A percentile compares a stretch with the other conserved stretches of the same genome.
phyloP scores from a whole-genome alignment of 2,797 vertebrate species.

The Chiloscyllium punctatum region DNA sequence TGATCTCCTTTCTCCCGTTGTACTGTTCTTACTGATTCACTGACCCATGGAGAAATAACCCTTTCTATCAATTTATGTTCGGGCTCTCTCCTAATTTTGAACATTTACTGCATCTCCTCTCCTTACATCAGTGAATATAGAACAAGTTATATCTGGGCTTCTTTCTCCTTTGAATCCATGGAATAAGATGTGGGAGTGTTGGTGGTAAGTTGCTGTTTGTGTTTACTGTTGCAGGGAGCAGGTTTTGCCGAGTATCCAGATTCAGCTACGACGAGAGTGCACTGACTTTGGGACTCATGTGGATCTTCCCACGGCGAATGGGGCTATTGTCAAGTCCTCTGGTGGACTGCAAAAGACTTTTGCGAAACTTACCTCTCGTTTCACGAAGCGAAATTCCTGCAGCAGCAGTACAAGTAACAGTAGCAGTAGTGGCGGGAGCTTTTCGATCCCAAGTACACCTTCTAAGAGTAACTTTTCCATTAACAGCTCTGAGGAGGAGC shows the following conservation, averaged over 20 bases:
- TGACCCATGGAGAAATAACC: background rate
- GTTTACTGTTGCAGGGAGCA: conserved; percentile 70
- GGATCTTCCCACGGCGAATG: conserved; percentile 75
- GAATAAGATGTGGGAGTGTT: background rate
- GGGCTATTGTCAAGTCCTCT: conserved; percentile 69
- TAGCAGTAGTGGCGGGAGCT: conserved; percentile 66
- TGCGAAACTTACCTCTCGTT: conserved; percentile 93
- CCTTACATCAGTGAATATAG: background rate
- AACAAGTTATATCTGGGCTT: background rate
- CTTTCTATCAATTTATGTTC: background rate
- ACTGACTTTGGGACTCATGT: conserved; percentile 73
- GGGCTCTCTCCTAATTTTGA: background rate
- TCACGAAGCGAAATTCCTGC: conserved; percentile 91
- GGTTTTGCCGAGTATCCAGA: conserved; percentile 87
- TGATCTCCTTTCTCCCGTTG: background rate
- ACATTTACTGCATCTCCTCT: background rate
- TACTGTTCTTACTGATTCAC: background rate
- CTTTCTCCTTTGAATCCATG: background rate
- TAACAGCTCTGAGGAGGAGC: conserved; percentile 57
- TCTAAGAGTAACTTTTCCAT: conserved; percentile 75
- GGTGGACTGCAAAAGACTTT: conserved; percentile 92
- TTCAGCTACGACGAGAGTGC: conserved; percentile 86
- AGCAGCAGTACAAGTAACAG: conserved; percentile 54
- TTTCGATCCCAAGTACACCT: conserved; percentile 83
- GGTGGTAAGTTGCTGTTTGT: conserved; percentile 37